Percentiles rank a stretch among this genome's conserved stretches.
Conservation (phyloP, 2,797 vertebrate species). For the Cuniculus paca region DNA sequence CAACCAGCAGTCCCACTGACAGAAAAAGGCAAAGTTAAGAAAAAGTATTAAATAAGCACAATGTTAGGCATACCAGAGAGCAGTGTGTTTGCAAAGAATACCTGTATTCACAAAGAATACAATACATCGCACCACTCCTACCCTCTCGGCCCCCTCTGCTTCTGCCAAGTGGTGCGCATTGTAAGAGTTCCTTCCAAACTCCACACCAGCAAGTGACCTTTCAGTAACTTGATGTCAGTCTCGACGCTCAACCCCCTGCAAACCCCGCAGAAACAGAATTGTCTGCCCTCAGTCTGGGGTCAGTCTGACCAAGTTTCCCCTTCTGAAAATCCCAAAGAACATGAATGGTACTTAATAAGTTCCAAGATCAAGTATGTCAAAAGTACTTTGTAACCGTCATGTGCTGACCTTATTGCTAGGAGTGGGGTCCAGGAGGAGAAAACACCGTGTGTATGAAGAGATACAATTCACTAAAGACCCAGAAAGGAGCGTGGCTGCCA, state of each 20-base stretch:
- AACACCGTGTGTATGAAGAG: background rate
- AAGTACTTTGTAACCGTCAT: background rate
- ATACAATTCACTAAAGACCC: background rate
- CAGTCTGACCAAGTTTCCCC: background rate
- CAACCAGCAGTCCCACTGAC: background rate
- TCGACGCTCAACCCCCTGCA: background rate
- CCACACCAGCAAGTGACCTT: background rate
- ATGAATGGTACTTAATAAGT: background rate
- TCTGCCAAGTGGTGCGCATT: too few species aligned
- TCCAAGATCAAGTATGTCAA: background rate
- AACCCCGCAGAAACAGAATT: background rate
- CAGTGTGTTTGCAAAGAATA: background rate
- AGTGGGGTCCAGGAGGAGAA: background rate
- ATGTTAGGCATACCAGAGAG: background rate
- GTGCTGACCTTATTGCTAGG: background rate
- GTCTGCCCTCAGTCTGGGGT: background rate
- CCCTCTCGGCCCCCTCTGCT: background rate
- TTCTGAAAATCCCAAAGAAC: background rate
- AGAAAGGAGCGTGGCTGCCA: rapidly evolving
- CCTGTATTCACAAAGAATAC: background rate
- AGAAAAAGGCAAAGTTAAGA: background rate
- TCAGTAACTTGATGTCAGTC: background rate
- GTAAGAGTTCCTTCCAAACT: background rate
- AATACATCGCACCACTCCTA: background rate
- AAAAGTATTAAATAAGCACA: background rate